A percentile compares a stretch with the other conserved stretches of the same genome.
These are phyloP conservation scores for Heptranchias perlo DNA, from an alignment of 2,113 vertebrate genomes.

Conservation along the genomic window DNA sequence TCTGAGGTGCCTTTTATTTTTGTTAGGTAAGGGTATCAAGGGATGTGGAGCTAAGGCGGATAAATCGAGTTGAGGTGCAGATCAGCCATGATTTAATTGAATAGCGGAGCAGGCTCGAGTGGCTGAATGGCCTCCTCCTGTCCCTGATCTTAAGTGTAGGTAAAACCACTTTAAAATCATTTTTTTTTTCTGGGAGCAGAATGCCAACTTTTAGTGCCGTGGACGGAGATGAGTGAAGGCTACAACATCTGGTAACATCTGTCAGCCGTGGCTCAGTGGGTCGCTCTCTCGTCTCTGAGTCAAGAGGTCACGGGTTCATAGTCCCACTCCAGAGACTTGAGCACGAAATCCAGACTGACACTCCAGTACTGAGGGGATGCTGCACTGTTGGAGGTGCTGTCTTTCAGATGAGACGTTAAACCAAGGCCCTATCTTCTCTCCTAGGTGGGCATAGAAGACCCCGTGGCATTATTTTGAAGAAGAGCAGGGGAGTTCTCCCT, in stretches of 20 bases:
- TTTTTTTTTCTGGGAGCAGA: background rate
- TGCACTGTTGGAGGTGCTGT: background rate
- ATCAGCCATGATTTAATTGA: background rate
- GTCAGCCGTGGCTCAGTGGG: background rate
- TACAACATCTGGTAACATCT: background rate
- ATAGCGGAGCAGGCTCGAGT: background rate
- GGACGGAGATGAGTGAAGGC: background rate
- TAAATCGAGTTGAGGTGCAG: background rate
- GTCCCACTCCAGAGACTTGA: background rate
- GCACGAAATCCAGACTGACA: background rate
- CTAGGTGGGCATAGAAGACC: no score
- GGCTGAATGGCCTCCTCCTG: background rate
- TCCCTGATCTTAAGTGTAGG: background rate
- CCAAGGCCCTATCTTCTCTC: no score
- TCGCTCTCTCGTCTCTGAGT: background rate
- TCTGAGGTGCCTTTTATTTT: background rate
- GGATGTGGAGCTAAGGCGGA: background rate
- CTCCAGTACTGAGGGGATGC: background rate
- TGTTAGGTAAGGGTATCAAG: background rate
- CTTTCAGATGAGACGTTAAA: no score
- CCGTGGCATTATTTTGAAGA: no score
- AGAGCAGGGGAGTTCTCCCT: no score
- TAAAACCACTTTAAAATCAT: background rate
- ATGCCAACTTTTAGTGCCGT: background rate
- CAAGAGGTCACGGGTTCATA: no score